A percentile compares a stretch with the other conserved stretches of the same genome.
Conservation (phyloP, 2,113 vertebrate genomes). For the Campylorhamphus procurvoides region DNA sequence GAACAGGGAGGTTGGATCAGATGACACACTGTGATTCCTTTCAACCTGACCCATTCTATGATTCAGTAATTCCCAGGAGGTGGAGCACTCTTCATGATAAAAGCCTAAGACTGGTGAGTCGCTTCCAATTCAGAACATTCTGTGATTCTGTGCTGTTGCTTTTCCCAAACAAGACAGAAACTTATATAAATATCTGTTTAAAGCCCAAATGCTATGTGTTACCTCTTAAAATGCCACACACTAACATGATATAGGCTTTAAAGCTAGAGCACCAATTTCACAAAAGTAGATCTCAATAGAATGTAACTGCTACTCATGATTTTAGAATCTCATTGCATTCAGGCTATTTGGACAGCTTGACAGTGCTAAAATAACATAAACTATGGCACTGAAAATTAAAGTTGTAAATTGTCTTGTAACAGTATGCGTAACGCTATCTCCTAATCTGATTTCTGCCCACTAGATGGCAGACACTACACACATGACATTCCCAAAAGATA, state of each 20-base stretch:
- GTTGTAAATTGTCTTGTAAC: neutral
- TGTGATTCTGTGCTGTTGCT: neutral
- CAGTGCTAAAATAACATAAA: neutral
- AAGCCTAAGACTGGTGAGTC: neutral
- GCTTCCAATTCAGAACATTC: neutral
- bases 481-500: fast-evolving
- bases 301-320: neutral
- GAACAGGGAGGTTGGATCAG: neutral
- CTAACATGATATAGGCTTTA: neutral
- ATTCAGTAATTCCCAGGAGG: neutral
- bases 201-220: neutral
- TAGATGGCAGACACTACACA: conserved; percentile 1
- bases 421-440: neutral
- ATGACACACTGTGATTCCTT: neutral
- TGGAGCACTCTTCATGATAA: neutral
- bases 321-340: neutral
- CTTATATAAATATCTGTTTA: neutral
- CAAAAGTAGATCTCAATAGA: neutral
- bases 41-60: neutral
- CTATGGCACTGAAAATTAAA: neutral
- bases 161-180: neutral
- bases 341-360: neutral
- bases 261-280: neutral
- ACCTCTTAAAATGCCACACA: neutral
- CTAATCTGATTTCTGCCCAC: neutral